Evolutionary conservation across 1,140 invertebrate species (phyloP).

Genomic region (Diachasma alloeum): DNA sequence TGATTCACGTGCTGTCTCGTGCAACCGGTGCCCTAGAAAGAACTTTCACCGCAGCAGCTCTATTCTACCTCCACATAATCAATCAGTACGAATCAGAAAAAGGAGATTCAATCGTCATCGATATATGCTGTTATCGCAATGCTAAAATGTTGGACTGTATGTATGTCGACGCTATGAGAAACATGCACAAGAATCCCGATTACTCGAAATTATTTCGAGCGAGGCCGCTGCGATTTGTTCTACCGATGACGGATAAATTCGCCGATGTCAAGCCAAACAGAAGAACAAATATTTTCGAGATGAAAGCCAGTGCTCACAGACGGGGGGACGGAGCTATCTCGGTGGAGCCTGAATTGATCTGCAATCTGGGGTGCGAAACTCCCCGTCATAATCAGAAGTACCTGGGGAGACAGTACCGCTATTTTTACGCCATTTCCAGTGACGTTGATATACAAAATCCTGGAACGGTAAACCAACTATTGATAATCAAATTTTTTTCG

Average conservation of each 20-base stretch:
- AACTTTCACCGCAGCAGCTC: constrained; percentile 74
- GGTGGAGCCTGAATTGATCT: constrained; percentile 73
- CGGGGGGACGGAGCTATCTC: constrained; percentile 63
- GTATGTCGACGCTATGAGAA: constrained; percentile 82
- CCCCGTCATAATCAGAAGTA: constrained; percentile 79
- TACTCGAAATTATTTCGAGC: constrained; percentile 83
- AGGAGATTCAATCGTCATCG: constrained; percentile 75
- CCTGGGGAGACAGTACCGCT: constrained; percentile 79
- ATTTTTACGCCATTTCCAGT: constrained; percentile 89
- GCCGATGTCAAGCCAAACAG: not conserved
- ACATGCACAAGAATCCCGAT: constrained; percentile 79
- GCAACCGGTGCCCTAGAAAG: constrained; percentile 68
- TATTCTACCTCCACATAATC: constrained; percentile 90
- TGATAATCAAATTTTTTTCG: not conserved
- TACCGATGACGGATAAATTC: constrained; percentile 65
- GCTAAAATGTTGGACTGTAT: constrained; percentile 85
- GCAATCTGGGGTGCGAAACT: constrained; percentile 82
- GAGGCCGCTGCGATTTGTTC: constrained; percentile 76
- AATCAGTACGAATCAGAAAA: constrained; percentile 82
- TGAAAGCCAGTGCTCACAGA: constrained; percentile 65
- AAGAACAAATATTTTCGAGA: constrained; percentile 40
- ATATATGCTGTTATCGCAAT: constrained; percentile 85
- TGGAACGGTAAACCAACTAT: constrained; percentile 71
- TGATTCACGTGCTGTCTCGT: constrained; percentile 77
- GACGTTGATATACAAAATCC: constrained; percentile 84